phyloP scores from a whole-genome alignment of 2,797 vertebrate genomes.

The Helicolenus hilgendorfi region DNA sequence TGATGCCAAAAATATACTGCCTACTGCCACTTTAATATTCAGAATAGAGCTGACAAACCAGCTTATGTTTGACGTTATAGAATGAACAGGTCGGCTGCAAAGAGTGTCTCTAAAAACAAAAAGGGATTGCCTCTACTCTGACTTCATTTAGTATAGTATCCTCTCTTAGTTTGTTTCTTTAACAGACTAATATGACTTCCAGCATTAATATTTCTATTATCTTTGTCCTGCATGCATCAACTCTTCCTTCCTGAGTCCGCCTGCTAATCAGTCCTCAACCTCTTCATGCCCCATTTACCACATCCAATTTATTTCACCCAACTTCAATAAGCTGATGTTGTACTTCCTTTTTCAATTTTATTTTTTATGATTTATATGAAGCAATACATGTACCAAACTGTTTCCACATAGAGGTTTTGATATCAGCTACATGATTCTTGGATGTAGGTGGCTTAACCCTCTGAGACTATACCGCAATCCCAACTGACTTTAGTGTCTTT shows the following conservation, averaged over 20 bases:
- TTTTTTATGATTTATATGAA: background rate
- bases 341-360: background rate
- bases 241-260: background rate
- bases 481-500: no score
- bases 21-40: background rate
- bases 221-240: background rate
- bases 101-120: background rate
- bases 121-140: background rate
- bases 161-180: background rate
- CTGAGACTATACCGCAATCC: no score
- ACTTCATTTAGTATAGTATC: background rate
- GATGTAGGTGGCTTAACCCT: background rate
- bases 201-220: conserved; percentile 8
- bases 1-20: no score
- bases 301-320: conserved; percentile 22
- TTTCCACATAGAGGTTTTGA: background rate
- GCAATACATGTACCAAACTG: background rate
- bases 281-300: conserved; percentile 32
- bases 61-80: background rate
- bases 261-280: conserved; percentile 13
- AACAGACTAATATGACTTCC: background rate
- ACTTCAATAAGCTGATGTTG: conserved; percentile 18
- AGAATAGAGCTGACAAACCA: background rate
- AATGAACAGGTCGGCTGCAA: background rate
- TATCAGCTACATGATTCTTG: background rate